Conservation (phyloP, 2,888 invertebrate species). For the Tanypteryx hageni region DNA sequence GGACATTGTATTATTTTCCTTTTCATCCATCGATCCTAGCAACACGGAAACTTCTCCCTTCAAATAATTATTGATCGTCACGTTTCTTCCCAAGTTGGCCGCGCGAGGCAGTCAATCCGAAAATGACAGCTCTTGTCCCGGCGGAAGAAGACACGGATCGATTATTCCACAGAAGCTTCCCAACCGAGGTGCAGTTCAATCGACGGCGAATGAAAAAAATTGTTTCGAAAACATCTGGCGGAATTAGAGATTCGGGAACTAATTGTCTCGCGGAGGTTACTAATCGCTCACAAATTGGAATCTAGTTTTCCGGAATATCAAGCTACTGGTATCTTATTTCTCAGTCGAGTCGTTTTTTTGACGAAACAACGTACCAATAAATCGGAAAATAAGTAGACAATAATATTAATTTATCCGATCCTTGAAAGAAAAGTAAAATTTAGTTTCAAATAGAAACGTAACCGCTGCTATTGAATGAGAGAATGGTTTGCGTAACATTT, state of each 20-base stretch:
- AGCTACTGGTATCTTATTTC: no score
- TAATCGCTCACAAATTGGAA: no score
- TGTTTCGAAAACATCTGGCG: background rate
- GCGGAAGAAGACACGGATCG: background rate
- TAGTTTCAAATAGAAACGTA: no score
- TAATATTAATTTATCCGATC: no score
- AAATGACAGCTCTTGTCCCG: background rate
- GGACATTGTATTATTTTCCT: constrained; percentile 27
- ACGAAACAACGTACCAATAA: no score
- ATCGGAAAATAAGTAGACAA: no score
- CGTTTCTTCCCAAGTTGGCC: constrained; percentile 30
- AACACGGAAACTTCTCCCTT: constrained; percentile 31
- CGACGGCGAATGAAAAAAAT: background rate
- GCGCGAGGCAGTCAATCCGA: constrained; percentile 38
- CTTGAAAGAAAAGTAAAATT: no score
- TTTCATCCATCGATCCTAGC: constrained; percentile 41
- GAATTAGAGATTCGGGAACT: no score
- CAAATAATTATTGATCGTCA: constrained; percentile 42
- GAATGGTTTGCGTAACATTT: background rate
- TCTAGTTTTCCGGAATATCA: no score
- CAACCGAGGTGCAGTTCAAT: background rate
- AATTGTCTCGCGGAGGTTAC: no score
- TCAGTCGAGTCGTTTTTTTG: no score
- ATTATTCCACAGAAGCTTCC: constrained; percentile 34
- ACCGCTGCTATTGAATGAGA: no score